Conservation (phyloP, 2,888 invertebrate genomes). For the Helicoverpa assulta region DNA sequence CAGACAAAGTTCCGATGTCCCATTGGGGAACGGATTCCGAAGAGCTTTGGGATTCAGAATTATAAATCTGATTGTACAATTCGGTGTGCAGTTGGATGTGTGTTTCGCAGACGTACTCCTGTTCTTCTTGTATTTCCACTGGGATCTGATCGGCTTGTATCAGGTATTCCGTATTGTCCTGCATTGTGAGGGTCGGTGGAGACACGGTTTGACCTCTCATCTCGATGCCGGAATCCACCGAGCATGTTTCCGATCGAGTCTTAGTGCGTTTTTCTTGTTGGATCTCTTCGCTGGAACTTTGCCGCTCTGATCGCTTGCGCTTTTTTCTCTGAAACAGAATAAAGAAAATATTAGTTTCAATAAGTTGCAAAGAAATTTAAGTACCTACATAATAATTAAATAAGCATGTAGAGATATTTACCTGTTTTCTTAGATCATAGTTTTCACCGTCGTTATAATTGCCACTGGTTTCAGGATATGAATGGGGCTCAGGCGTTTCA, state of each 20-base stretch:
- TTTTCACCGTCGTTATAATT: not conserved
- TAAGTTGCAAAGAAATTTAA: not conserved
- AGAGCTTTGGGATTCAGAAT: slow-evolving; percentile 20
- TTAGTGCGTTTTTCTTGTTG: slow-evolving; percentile 22
- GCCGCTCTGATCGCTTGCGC: slow-evolving; percentile 4
- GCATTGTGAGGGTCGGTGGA: not conserved
- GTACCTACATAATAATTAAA: not conserved
- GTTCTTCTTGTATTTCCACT: slow-evolving; percentile 11
- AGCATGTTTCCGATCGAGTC: slow-evolving; percentile 16
- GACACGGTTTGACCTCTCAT: slow-evolving; percentile 12
- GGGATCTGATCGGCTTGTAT: not conserved
- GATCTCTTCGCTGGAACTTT: not conserved
- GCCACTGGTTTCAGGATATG: not conserved
- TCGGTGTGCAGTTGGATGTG: slow-evolving; percentile 14
- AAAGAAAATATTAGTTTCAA: not conserved
- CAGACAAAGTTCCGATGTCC: slow-evolving; percentile 3
- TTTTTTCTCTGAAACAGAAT: slow-evolving; percentile 19
- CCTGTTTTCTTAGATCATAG: not conserved
- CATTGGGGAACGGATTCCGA: slow-evolving; percentile 7
- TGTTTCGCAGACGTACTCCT: slow-evolving; percentile 3
- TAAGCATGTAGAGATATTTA: not conserved
- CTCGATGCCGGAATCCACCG: slow-evolving; percentile 31
- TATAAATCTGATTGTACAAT: slow-evolving; percentile 29
- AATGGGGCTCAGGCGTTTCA: not conserved
- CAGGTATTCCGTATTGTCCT: slow-evolving; percentile 1